Evolutionary conservation across 2,888 invertebrate species (phyloP).

Genomic region (Sussaba pulchella): DNA sequence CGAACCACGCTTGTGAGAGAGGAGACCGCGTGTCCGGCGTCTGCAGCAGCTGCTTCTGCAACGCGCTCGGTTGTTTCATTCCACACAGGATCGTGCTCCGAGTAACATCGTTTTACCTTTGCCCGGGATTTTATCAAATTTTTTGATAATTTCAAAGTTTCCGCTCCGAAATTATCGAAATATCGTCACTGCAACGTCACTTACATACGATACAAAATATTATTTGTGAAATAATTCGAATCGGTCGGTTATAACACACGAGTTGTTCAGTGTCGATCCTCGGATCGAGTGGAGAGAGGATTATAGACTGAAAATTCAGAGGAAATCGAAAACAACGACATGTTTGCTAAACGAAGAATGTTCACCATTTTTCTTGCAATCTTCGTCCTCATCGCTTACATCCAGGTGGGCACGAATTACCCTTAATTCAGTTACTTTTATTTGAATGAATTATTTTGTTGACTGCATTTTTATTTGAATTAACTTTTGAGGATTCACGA

Average conservation of each 20-base stretch:
- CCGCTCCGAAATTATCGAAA: background rate
- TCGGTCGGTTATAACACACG: conserved; percentile 11
- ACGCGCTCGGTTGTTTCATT: conserved; percentile 76
- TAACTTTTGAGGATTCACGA: no score
- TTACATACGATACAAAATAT: background rate
- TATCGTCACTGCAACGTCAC: background rate
- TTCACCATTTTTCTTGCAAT: conserved; percentile 62
- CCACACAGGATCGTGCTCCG: conserved; percentile 74
- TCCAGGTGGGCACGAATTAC: conserved; percentile 64
- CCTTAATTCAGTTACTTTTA: background rate
- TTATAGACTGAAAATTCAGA: conserved; percentile 50
- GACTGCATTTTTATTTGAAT: no score
- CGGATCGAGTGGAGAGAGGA: conserved; percentile 58
- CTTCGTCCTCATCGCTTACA: conserved; percentile 58
- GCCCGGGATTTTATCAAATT: background rate
- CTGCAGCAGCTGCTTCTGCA: conserved; percentile 71
- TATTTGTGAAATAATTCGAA: background rate
- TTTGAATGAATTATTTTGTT: no score
- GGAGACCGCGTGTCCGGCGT: conserved; percentile 74
- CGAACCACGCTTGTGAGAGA: conserved; percentile 62
- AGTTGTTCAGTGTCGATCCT: conserved; percentile 57
- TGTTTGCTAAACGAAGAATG: conserved; percentile 64
- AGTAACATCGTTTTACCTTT: conserved; percentile 68
- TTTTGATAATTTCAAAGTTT: background rate
- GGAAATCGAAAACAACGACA: conserved; percentile 38